Conservation (phyloP, 1,140 invertebrate species). For the Daktulosphaira vitifoliae region DNA sequence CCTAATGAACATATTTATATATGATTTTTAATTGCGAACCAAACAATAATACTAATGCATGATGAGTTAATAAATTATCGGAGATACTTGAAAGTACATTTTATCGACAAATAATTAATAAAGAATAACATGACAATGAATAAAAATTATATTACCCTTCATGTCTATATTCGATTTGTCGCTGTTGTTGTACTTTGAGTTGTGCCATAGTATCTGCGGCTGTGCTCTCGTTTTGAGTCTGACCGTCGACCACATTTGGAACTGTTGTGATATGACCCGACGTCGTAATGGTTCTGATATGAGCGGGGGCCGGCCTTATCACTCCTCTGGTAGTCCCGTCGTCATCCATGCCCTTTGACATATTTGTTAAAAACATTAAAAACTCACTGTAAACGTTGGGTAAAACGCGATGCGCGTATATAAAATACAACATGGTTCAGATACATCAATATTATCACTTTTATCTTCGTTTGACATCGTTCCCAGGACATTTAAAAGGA, state of each 20-base stretch:
- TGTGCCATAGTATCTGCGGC: constrained; percentile 8
- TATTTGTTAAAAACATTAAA: no score
- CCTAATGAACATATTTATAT: not conserved
- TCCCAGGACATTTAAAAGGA: not conserved
- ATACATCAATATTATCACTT: no score
- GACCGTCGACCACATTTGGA: not conserved
- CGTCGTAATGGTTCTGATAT: constrained; percentile 38
- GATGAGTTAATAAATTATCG: no score
- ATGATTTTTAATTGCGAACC: not conserved
- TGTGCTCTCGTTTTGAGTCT: not conserved
- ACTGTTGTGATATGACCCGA: constrained; percentile 38
- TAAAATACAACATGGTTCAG: no score
- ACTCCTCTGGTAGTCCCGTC: constrained; percentile 34
- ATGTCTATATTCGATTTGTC: constrained; percentile 2
- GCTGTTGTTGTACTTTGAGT: constrained; percentile 16
- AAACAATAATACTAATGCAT: constrained; percentile 3
- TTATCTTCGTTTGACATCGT: not conserved
- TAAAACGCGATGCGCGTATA: no score
- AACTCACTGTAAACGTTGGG: no score
- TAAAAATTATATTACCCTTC: constrained; percentile 24
- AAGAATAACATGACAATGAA: no score
- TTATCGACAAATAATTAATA: no score
- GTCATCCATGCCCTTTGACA: constrained; percentile 14
- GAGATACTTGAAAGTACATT: no score
- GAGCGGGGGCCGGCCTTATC: constrained; percentile 35